Evolutionary conservation across 2,888 invertebrate genomes (phyloP), one percentile per base, ranked within the genome.

Genomic region (Pristionchus arcanus): DNA sequence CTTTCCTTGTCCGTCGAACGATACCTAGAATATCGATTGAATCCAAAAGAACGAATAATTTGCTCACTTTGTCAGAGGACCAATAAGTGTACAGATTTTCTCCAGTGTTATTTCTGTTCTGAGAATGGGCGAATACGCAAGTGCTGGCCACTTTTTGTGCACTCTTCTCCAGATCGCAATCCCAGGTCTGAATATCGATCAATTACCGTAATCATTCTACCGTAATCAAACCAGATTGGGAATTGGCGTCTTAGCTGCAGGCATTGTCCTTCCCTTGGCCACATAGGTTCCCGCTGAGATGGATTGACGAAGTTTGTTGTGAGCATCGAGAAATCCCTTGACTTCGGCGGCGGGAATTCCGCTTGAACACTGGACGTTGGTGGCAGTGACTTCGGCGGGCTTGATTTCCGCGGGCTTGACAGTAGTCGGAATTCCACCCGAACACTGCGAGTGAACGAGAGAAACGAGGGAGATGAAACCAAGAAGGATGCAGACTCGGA

Each of bases 291-390:
- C 86, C 1, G 63, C 42, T 15, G 86, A 66, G 86, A 86, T 86
- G 21, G 86, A 63, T 28, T 34, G 28, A n/a, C 86, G 63, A 7
- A 86, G 34, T 37, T 31, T 86, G 66, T 86, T 86, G 86, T 86
- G 86, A 25, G 37, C 86, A 37, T 31, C 53, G 66, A 86, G 86
- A 42, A 86, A 66, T n/a, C 53, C 86, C 37, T 49, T 68, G 25
- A 66, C 66, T 53, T 86, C 77, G 1, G 77, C 37, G 13, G 71
- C 31, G 13, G 71, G 71, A 71, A 71, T 71, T 31, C 31, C 34
- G 19, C 71, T 34, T 31, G 71, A 19, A 34, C 71, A 71, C 63
- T 63, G 63, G 42, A 49, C 42, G 9, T 9, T 13, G 42, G 11
- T 13, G 42, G 42, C 42, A 3, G 9, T 9, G 42, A 49, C 42